A percentile compares a stretch with the other conserved stretches of the same genome.
Evolutionary conservation across 2,888 invertebrate genomes (phyloP).

Genomic region (Thera britannica): DNA sequence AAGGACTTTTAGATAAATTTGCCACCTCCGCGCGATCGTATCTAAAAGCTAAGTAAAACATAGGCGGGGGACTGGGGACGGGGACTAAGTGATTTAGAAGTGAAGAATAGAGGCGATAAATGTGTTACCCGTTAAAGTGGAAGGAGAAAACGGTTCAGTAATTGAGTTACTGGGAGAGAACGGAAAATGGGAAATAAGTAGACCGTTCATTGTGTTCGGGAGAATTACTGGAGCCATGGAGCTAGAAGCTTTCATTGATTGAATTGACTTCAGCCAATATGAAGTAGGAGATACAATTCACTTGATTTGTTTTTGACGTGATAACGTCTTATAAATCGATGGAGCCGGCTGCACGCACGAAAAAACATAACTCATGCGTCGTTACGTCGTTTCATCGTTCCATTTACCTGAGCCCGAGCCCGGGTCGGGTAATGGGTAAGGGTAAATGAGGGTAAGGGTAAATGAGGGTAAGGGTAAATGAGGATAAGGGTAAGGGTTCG

Average conservation of each 20-base stretch:
- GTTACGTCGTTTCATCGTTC: too few species aligned
- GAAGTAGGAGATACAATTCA: neutral
- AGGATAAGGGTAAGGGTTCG: too few species aligned
- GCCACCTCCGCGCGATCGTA: neutral
- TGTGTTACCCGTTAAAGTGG: conserved; percentile 37
- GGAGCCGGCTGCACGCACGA: too few species aligned
- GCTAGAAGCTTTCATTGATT: neutral
- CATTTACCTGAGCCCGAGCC: too few species aligned
- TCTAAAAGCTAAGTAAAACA: conserved; percentile 9
- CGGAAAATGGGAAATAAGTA: conserved; percentile 27
- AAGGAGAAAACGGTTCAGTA: conserved; percentile 35
- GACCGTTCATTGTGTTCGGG: conserved; percentile 9
- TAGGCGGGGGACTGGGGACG: conserved; percentile 17
- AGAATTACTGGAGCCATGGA: neutral
- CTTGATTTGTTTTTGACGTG: neutral
- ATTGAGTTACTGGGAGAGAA: conserved; percentile 31
- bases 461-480: too few species aligned
- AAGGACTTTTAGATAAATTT: neutral
- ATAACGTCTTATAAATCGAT: too few species aligned
- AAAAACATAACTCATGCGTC: too few species aligned
- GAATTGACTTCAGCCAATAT: neutral
- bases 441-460: too few species aligned
- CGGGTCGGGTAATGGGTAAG: too few species aligned
- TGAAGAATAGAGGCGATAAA: conserved; percentile 29
- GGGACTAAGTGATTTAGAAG: conserved; percentile 46